These are phyloP conservation scores for Seira ritae DNA, from an alignment of 2,888 invertebrate genomes.

Conservation along the genomic window DNA sequence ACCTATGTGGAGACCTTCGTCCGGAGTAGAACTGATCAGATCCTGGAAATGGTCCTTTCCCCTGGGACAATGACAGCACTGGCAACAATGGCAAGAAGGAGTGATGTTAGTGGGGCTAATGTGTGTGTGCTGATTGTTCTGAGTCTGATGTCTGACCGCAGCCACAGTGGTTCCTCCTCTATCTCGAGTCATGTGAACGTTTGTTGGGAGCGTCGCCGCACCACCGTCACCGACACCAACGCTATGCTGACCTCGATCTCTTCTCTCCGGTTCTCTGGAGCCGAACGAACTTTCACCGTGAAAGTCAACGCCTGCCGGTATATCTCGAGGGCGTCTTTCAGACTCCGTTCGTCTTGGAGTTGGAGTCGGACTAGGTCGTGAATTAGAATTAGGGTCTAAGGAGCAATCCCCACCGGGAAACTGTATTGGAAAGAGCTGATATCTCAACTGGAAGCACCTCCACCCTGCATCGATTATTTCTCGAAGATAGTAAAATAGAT, in stretches of 20 bases:
- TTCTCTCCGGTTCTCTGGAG: too few relatives aligned
- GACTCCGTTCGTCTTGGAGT: not conserved
- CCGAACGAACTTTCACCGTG: too few relatives aligned
- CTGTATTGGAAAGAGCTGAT: constrained; percentile 35
- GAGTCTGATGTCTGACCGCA: not conserved
- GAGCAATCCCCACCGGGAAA: not conserved
- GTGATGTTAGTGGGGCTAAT: not conserved
- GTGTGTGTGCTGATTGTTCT: not conserved
- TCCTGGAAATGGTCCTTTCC: not conserved
- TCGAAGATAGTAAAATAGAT: not conserved
- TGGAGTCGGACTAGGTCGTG: not conserved
- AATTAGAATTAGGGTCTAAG: not conserved
- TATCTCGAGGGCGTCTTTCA: not conserved
- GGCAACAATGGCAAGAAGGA: not conserved
- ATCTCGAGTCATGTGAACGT: not conserved
- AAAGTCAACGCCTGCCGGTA: too few relatives aligned
- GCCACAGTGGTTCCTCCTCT: not conserved
- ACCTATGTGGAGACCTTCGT: too few relatives aligned
- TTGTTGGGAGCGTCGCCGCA: not conserved
- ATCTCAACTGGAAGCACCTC: constrained; percentile 21
- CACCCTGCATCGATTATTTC: constrained; percentile 29
- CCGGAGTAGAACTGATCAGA: too few relatives aligned
- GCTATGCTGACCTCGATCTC: too few relatives aligned
- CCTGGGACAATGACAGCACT: not conserved
- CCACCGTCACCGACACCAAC: too few relatives aligned